Evolutionary conservation across 2,113 vertebrate genomes (phyloP).

Genomic region (Panthera leo): DNA sequence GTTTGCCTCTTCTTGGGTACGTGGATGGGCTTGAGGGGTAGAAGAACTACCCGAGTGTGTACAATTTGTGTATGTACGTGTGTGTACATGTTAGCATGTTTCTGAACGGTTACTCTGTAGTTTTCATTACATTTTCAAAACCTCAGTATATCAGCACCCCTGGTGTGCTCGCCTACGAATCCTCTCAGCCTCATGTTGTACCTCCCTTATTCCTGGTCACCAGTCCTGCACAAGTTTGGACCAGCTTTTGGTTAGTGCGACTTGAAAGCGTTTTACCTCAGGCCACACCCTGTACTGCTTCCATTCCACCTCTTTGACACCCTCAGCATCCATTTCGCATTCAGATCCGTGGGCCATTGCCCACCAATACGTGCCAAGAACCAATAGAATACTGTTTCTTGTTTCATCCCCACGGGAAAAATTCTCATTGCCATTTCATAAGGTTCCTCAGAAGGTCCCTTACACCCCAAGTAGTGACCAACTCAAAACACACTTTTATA

Average conservation of each 20-base stretch:
- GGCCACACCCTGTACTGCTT: not conserved
- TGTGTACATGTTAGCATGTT: not conserved
- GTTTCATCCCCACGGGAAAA: not conserved
- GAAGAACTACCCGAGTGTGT: not conserved
- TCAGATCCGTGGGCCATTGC: not conserved
- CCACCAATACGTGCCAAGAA: not conserved
- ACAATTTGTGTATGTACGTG: not conserved
- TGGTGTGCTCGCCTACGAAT: not conserved
- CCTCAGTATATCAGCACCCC: not conserved
- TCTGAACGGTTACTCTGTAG: not conserved
- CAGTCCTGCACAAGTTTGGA: not conserved
- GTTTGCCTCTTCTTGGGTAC: not conserved
- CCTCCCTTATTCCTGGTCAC: not conserved
- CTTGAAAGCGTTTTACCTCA: not conserved
- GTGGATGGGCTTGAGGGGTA: not conserved
- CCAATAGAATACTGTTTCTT: not conserved
- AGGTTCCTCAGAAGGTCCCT: not conserved
- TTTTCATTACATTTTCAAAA: not conserved
- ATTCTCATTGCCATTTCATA: not conserved
- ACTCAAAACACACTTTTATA: not conserved
- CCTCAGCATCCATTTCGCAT: accelerated
- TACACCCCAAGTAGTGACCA: not conserved
- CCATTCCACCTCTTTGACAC: not conserved
- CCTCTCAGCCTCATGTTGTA: not conserved
- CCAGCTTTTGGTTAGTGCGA: not conserved